Base-by-base conservation (phyloP, 2,797 vertebrate species). In the Enteromius paludinosus region DNA sequence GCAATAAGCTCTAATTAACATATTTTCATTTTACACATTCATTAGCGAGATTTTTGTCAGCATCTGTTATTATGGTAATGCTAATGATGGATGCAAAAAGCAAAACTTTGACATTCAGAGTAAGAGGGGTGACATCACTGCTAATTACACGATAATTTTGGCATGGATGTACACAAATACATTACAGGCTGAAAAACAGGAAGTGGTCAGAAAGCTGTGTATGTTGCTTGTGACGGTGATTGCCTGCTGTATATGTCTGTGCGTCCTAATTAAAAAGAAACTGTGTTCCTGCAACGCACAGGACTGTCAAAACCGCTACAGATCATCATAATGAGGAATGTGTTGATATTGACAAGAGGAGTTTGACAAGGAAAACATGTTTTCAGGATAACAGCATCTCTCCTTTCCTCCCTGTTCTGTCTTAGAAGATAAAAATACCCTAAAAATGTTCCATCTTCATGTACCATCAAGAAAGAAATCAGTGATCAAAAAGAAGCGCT, bases 1-100 rank as follows among this genome's bases (percentile, higher is more conserved):
- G 71, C 73, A 90, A 92, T 92, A 91, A 91, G 84, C 92, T 90
- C 87, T 91, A 90, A 94, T 93, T 93, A 94, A 90, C 89, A 66
- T n/a, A 66, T 87, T 38, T 38, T 92, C 87, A 87, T 91, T 90
- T 91, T 89, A 80, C 84, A 89, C 87, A 89, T 92, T 91, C 90
- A 92, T 91, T 91, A 90, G 83, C 79, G 81, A 87, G 85, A 82
- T 79, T 88, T 68, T 74, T 78, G 83, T 81, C 47, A 74, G 41
- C 41, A 49, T 76, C 78, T 73, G 33, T 64, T 72, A 86, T 84
- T 79, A 69, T 65, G 56, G 47, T 12, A 81, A 76, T 77, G 45
- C 82, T 75, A 80, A 80, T 81, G 73, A 86, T 54, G 64, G 47
- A 76, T 73, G 54, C 41, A 35, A 69, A 75, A 83, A 11, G 20